These are phyloP conservation scores for Sminthopsis crassicaudata DNA, from an alignment of 2,113 vertebrate genomes.

Conservation along the genomic window DNA sequence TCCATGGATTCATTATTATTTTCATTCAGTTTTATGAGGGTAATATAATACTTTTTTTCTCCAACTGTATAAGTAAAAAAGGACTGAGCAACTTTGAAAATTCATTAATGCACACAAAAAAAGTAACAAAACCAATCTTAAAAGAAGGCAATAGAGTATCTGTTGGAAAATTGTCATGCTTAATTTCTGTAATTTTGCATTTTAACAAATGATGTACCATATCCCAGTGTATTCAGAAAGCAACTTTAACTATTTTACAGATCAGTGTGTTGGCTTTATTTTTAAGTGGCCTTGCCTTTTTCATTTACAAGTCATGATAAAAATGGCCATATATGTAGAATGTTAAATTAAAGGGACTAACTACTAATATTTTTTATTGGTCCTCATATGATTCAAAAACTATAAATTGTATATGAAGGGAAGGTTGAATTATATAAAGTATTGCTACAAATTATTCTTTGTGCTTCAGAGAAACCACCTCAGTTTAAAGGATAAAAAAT, in stretches of 20 bases:
- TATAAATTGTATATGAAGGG: constrained; percentile 22
- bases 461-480: constrained; percentile 26
- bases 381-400: constrained; percentile 37
- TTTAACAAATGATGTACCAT: constrained; percentile 38
- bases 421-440: constrained; percentile 33
- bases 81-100: constrained; percentile 44
- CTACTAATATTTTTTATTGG: not conserved
- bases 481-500: constrained; percentile 21
- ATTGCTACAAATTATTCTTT: constrained; percentile 42
- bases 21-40: constrained; percentile 53
- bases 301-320: constrained; percentile 30
- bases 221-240: constrained; percentile 30
- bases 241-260: constrained; percentile 39
- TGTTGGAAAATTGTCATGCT: not conserved
- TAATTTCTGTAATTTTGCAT: constrained; percentile 38
- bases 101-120: not conserved
- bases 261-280: constrained; percentile 32
- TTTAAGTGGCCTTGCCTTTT: constrained; percentile 43
- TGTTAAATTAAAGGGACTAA: constrained; percentile 16
- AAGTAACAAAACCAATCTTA: constrained; percentile 3
- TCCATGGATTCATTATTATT: constrained; percentile 46
- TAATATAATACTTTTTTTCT: constrained; percentile 42
- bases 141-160: not conserved
- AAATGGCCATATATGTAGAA: constrained; percentile 22
- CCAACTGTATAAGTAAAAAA: constrained; percentile 43